Evolutionary conservation across 1,140 invertebrate genomes (phyloP).

Genomic region (Drosophila neocordata): DNA sequence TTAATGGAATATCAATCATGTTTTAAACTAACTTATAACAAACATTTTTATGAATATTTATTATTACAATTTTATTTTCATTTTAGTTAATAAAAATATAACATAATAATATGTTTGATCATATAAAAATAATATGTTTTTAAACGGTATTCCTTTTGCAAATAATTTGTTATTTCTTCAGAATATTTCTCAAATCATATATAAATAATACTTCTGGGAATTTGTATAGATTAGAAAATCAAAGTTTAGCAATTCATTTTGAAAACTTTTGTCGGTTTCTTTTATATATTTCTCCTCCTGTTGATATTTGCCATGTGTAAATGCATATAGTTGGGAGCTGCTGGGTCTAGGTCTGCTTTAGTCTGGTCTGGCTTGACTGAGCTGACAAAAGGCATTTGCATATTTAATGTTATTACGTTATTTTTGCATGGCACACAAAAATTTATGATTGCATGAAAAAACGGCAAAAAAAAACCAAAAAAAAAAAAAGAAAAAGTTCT

Average conservation of each 20-base stretch:
- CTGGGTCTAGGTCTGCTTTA: background rate
- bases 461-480: slow-evolving; percentile 33
- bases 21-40: no score
- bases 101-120: no score
- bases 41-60: no score
- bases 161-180: no score
- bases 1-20: no score
- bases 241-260: background rate
- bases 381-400: slow-evolving; percentile 81
- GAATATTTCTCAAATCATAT: no score
- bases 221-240: background rate
- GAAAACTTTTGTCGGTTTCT: background rate
- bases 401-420: slow-evolving; percentile 82
- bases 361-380: background rate
- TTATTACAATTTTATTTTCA: no score
- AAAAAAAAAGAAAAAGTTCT: slow-evolving; percentile 40
- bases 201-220: no score
- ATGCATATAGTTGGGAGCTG: slow-evolving; percentile 45
- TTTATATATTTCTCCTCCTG: background rate
- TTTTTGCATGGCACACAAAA: slow-evolving; percentile 78
- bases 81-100: no score
- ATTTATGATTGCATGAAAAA: slow-evolving; percentile 74
- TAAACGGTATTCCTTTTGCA: no score
- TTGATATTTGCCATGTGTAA: slow-evolving; percentile 63
- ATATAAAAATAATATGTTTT: no score